Conservation (phyloP, 2,113 vertebrate genomes). For the Dicaeum eximium region DNA sequence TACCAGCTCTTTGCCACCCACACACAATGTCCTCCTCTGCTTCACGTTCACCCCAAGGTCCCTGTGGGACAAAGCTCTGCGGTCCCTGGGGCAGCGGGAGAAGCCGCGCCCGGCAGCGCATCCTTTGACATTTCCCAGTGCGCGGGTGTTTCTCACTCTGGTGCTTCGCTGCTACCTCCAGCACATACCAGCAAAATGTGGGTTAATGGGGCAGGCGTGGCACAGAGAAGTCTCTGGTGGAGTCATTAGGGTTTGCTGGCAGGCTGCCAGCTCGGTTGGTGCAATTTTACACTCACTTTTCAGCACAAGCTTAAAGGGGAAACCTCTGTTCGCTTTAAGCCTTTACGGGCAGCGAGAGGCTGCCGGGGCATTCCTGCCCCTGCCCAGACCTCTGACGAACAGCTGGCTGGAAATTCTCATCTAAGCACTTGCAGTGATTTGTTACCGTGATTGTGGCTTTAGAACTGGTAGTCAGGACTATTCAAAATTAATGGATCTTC, state of each 20-base stretch:
- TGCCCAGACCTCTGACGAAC: conserved; percentile 6
- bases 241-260: conserved; percentile 40
- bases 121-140: not conserved
- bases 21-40: not conserved
- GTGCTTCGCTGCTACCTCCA: not conserved
- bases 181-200: conserved; percentile 7
- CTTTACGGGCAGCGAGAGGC: not conserved
- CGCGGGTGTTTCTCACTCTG: fast-evolving
- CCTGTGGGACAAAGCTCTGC: not conserved
- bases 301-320: conserved; percentile 37
- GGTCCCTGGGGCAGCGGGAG: not conserved
- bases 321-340: not conserved
- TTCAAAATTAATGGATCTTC: conserved; percentile 1
- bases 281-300: conserved; percentile 31
- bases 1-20: not conserved
- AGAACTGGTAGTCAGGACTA: not conserved
- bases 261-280: conserved; percentile 5
- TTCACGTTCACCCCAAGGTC: not conserved
- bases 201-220: conserved; percentile 54
- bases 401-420: conserved; percentile 46
- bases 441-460: not conserved
- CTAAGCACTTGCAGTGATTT: conserved; percentile 31
- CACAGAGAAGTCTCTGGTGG: conserved; percentile 12
- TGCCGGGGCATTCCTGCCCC: not conserved
- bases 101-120: fast-evolving